Evolutionary conservation across 1,140 invertebrate species (phyloP).

Genomic region (Rhagoletis zephyria): DNA sequence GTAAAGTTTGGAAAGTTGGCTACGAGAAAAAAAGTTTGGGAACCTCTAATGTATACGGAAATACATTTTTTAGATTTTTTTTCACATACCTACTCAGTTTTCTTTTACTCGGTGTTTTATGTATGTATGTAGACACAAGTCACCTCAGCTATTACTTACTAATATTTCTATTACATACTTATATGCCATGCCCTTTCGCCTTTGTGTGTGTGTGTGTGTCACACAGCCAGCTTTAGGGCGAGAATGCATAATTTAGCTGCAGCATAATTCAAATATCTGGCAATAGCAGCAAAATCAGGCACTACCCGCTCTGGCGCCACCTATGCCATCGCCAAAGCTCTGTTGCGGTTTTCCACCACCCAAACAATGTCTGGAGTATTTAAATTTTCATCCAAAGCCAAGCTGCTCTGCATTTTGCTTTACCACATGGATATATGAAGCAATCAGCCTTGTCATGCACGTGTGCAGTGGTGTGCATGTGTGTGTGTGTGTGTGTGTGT

Average conservation of each 20-base stretch:
- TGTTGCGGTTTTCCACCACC: neutral
- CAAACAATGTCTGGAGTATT: slow-evolving; percentile 17
- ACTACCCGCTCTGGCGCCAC: neutral
- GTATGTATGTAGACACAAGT: neutral
- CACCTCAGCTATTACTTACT: slow-evolving; percentile 13
- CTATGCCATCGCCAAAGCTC: neutral
- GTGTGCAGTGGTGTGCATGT: neutral
- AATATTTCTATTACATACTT: no score
- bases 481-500: neutral
- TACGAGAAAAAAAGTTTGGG: no score
- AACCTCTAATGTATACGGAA: no score
- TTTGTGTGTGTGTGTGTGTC: no score
- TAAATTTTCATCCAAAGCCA: slow-evolving; percentile 35
- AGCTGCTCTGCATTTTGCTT: neutral
- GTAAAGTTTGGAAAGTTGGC: no score
- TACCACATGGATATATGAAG: neutral
- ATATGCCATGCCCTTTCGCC: no score
- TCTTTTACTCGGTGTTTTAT: neutral
- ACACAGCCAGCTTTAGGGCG: neutral
- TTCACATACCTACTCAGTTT: no score
- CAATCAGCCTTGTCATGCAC: neutral
- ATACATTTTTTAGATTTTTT: no score
- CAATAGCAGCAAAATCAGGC: neutral
- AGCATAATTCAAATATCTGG: slow-evolving; percentile 36
- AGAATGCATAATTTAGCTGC: slow-evolving; percentile 38